Conservation (phyloP, 2,888 invertebrate genomes). For the Ernsta delagoae region DNA sequence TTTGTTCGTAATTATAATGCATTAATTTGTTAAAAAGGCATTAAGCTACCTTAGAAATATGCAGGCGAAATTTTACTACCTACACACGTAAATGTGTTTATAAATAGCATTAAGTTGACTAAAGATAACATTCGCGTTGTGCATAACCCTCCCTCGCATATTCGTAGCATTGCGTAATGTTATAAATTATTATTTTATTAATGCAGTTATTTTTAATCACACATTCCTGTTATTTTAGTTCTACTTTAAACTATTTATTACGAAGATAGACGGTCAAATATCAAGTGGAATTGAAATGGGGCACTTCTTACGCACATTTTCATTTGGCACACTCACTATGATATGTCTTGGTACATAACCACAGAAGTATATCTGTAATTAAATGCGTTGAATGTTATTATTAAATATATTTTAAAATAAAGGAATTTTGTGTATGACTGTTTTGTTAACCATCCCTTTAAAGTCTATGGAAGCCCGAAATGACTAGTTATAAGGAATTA, state of each 20-base stretch:
- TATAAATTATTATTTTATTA: slow-evolving; percentile 1
- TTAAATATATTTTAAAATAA: slow-evolving; percentile 9
- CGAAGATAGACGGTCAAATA: slow-evolving; percentile 34
- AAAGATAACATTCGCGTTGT: slow-evolving; percentile 34
- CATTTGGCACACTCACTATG: slow-evolving; percentile 73
- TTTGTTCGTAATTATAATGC: slow-evolving; percentile 21
- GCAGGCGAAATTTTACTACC: slow-evolving; percentile 34
- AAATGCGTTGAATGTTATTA: not conserved
- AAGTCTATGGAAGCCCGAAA: slow-evolving; percentile 53
- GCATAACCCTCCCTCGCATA: slow-evolving; percentile 31
- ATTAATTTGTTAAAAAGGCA: slow-evolving; percentile 38
- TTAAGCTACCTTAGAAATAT: slow-evolving; percentile 37
- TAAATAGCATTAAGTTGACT: slow-evolving; percentile 34
- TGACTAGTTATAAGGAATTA: slow-evolving; percentile 33
- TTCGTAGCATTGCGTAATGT: slow-evolving; percentile 26
- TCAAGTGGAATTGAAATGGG: slow-evolving; percentile 56
- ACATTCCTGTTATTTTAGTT: slow-evolving; percentile 26
- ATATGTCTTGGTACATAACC: slow-evolving; percentile 53
- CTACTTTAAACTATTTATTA: slow-evolving; percentile 30
- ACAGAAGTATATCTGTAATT: slow-evolving; percentile 12
- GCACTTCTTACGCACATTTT: slow-evolving; percentile 53
- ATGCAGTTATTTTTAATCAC: slow-evolving; percentile 22
- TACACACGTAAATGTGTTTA: slow-evolving; percentile 26
- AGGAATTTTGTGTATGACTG: slow-evolving; percentile 18
- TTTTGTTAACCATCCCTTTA: slow-evolving; percentile 36